Percentiles rank a stretch among this genome's conserved stretches.
Conservation (phyloP, 2,888 invertebrate genomes). For the Eristalis arbustorum region DNA sequence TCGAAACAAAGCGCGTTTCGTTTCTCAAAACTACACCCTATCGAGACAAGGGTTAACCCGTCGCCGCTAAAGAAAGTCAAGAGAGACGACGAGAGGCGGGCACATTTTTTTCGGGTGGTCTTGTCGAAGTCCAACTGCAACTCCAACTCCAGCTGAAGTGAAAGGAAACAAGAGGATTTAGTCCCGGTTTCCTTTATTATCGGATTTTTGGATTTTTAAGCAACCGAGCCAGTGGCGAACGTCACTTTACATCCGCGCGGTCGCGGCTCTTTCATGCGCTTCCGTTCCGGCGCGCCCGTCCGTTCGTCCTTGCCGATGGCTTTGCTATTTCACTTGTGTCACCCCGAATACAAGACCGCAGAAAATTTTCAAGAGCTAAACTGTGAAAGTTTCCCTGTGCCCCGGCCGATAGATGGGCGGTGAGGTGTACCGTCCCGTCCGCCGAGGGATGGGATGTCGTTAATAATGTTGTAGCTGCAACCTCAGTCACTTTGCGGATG, state of each 20-base stretch:
- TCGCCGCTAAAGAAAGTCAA: conserved; percentile 16
- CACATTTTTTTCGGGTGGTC: not conserved
- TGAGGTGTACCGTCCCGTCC: not conserved
- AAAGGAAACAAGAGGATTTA: conserved; percentile 55
- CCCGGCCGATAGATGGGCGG: not conserved
- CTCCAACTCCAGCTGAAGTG: conserved; percentile 1
- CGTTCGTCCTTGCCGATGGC: conserved; percentile 18
- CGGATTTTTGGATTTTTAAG: conserved; percentile 58
- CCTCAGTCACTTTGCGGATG: conserved; percentile 61
- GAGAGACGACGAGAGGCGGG: conserved; percentile 1
- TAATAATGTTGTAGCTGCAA: conserved; percentile 67
- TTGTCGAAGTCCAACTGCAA: not conserved
- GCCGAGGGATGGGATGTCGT: conserved; percentile 39
- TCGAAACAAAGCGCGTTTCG: conserved; percentile 54
- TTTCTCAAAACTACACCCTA: conserved; percentile 6
- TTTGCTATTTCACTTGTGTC: conserved; percentile 47
- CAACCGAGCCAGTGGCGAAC: conserved; percentile 31
- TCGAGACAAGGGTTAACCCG: not conserved
- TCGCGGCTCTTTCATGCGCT: not conserved
- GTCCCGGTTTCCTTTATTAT: conserved; percentile 50
- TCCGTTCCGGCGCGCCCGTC: not conserved
- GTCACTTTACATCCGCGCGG: conserved; percentile 38
- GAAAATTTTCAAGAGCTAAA: conserved; percentile 58
- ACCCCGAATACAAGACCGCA: conserved; percentile 47
- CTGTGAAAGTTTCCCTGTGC: conserved; percentile 31